A percentile compares a stretch with the other conserved stretches of the same genome.
Conservation (phyloP, 2,888 invertebrate species). For the Disparrhopalites patrizii region DNA sequence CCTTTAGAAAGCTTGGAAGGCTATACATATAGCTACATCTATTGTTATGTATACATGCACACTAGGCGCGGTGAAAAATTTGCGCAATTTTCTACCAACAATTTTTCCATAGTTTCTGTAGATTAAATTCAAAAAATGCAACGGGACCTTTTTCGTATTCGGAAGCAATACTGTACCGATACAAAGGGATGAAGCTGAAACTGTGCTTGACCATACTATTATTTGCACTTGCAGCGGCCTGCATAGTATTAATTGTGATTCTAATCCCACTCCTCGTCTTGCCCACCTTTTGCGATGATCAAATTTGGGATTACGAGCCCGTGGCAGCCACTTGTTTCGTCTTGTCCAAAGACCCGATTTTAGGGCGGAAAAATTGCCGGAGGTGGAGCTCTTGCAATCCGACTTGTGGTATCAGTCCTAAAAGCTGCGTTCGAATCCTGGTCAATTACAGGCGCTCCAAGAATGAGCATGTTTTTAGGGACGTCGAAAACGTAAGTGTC, state of each 20-base stretch:
- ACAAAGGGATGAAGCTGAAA: slow-evolving; percentile 19
- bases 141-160: too few species aligned
- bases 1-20: too few species aligned
- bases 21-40: too few species aligned
- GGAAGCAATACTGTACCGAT: too few species aligned
- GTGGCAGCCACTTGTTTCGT: background rate
- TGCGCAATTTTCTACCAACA: too few species aligned
- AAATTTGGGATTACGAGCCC: slow-evolving; percentile 4
- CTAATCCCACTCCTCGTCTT: slow-evolving; percentile 16
- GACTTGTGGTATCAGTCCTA: background rate
- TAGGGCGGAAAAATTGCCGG: slow-evolving; percentile 4
- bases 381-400: background rate
- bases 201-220: slow-evolving; percentile 6
- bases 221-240: slow-evolving; percentile 2
- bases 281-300: slow-evolving; percentile 6
- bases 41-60: too few species aligned
- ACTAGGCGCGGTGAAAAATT: too few species aligned
- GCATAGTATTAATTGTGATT: background rate
- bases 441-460: background rate
- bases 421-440: background rate
- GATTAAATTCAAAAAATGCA: too few species aligned
- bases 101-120: too few species aligned
- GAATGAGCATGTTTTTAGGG: too few species aligned
- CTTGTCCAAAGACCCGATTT: background rate
- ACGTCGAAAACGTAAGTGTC: too few species aligned